Conservation (phyloP, 2,797 vertebrate genomes). For the Streptopelia turtur region DNA sequence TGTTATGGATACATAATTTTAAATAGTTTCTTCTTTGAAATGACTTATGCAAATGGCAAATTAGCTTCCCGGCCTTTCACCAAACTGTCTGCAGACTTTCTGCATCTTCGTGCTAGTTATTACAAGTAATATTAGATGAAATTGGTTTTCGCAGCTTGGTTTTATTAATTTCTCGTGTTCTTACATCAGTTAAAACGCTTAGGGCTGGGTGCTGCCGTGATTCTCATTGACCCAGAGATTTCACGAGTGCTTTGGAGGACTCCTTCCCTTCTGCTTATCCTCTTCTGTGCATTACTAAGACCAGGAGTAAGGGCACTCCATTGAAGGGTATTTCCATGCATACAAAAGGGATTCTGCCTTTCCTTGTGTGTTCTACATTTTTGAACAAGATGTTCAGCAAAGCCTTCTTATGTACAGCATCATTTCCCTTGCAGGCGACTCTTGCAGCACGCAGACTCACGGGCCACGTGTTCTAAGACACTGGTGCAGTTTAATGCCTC, state of each 20-base stretch:
- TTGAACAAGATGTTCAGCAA: not conserved
- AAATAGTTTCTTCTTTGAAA: constrained; percentile 49
- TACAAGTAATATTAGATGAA: constrained; percentile 35
- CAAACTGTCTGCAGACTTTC: constrained; percentile 11
- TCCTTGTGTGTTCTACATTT: not conserved
- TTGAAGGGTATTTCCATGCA: not conserved
- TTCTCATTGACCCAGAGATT: constrained; percentile 31
- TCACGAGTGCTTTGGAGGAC: not conserved
- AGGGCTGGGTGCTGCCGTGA: not conserved
- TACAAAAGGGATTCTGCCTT: not conserved
- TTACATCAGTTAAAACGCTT: constrained; percentile 42
- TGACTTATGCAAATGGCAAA: constrained; percentile 52
- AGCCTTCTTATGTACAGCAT: not conserved
- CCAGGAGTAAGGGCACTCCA: not conserved
- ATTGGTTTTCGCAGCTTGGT: not conserved
- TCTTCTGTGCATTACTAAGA: not conserved
- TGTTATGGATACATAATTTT: constrained; percentile 63
- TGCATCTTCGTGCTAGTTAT: not conserved
- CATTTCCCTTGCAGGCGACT: not conserved
- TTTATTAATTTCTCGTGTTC: constrained; percentile 56
- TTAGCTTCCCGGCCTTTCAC: constrained; percentile 56
- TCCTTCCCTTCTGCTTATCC: not conserved
- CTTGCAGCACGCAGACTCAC: not conserved
- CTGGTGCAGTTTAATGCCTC: not conserved
- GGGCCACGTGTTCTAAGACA: rapidly evolving